A percentile compares a stretch with the other conserved stretches of the same genome.
Conservation (phyloP, 2,113 vertebrate genomes). For the Isichthys henryi region DNA sequence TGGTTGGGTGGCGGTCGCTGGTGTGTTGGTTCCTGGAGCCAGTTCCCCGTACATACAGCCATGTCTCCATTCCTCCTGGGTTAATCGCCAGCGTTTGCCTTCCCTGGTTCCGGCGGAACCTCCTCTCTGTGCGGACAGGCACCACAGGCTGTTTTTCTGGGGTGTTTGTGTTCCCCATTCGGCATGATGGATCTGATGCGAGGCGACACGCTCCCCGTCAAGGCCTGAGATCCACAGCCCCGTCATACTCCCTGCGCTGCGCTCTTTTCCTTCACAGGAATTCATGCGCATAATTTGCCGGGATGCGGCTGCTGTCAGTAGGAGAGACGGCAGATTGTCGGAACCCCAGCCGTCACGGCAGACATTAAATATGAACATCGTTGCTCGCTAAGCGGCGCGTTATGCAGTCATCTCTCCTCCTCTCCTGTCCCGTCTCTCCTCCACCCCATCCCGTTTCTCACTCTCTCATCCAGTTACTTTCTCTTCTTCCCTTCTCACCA, state of each 20-base stretch:
- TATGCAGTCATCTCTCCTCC: conserved; percentile 35
- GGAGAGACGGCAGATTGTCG: conserved; percentile 63
- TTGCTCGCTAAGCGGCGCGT: conserved; percentile 57
- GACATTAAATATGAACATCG: conserved; percentile 66
- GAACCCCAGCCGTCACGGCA: conserved; percentile 55
- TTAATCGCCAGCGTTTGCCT: neutral
- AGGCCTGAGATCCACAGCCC: conserved; percentile 49
- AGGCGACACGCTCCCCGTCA: conserved; percentile 60
- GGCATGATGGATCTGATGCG: conserved; percentile 57
- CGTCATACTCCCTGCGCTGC: conserved; percentile 58
- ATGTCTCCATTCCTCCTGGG: neutral
- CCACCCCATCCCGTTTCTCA: conserved; percentile 15
- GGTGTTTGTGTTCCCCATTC: conserved; percentile 49
- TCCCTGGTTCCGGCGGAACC: neutral
- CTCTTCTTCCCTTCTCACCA: neutral
- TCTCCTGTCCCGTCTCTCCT: neutral
- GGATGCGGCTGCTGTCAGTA: conserved; percentile 66
- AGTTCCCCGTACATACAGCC: neutral
- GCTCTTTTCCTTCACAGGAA: conserved; percentile 65
- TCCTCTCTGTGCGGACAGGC: neutral
- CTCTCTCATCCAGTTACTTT: neutral
- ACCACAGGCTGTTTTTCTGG: conserved; percentile 13
- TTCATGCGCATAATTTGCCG: conserved; percentile 67
- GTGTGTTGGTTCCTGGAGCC: neutral
- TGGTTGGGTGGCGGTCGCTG: neutral